These are phyloP conservation scores for Collichthys lucidus DNA, from an alignment of 2,113 vertebrate species.

Conservation along the genomic window DNA sequence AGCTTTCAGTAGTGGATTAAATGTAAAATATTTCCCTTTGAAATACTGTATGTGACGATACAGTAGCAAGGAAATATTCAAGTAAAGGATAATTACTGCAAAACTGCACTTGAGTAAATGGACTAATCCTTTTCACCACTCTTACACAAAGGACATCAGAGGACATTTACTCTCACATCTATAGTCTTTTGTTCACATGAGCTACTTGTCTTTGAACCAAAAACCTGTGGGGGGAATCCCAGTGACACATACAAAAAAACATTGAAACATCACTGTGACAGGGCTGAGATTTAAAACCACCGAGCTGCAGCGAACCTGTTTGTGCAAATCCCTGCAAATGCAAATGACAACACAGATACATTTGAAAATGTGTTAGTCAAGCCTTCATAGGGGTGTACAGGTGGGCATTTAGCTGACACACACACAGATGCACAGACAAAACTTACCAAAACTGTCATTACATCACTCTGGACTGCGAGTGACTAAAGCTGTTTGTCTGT, in stretches of 20 bases:
- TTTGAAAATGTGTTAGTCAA: constrained; percentile 56
- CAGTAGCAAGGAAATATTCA: background rate
- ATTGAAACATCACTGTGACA: background rate
- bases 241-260: background rate
- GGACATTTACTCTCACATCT: background rate
- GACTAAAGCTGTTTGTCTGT: constrained; percentile 72
- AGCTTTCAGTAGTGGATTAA: background rate
- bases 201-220: background rate
- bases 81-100: background rate
- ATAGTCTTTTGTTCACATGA: background rate
- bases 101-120: constrained; percentile 2
- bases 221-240: background rate
- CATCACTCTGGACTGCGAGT: constrained; percentile 47
- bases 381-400: constrained; percentile 39
- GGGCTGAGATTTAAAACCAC: constrained; percentile 2
- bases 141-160: background rate
- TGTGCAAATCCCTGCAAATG: constrained; percentile 14
- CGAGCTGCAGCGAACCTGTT: constrained; percentile 15
- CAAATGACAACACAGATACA: constrained; percentile 25
- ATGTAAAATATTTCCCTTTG: background rate
- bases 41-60: background rate
- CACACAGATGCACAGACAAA: constrained; percentile 44
- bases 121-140: background rate
- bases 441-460: constrained; percentile 54
- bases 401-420: constrained; percentile 64